Base-by-base conservation (phyloP, 1,140 invertebrate genomes). In the Sinella curviseta region DNA sequence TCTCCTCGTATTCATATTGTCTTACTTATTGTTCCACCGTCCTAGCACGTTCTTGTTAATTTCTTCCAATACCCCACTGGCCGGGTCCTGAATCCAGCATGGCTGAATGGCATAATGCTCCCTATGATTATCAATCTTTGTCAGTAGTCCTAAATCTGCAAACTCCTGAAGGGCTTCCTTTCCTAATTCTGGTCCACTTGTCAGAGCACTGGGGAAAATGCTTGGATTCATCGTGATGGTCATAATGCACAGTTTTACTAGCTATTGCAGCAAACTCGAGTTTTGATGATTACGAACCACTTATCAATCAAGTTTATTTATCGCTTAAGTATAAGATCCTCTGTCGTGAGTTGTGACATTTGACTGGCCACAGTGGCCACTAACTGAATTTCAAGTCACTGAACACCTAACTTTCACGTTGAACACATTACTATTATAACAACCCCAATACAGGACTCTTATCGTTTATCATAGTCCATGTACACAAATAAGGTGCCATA, bases 81-180 rank as follows among this genome's bases (percentile, higher is more conserved):
- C 57, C 0, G 65, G 30, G 55, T 80, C 57, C 34, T 76, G 20
- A 0, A 83, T 31, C 82, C 82, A 83, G 55, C 65, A 83, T 4
- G 82, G 82, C 30, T 80, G 82, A 34, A 83, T 14, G 0, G 78
- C 80, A 31, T 81, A 60, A 60, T 81, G 75, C 24, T 81, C 78
- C 24, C 26, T 74, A 20, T 75, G 74, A 26, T 76, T 65, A 30
- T 80, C 76, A 2, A 57, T 1, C 60, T 74, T 75, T 74, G 39
- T 14, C 70, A 80, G 55, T 34, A 80, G 16, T 54, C 79, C 79
- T 60, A 39, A 12, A 0, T 76, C 75, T 0, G 76, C 76, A 20
- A 24, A 67, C 0, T 16, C 30, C 14, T 35, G 28, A 35, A 78
- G 34, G 16, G 74, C 80, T 14, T 75, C 54, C 34, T 76, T 73